phyloP scores from a whole-genome alignment of 2,113 vertebrate species.

The Amphilophus citrinellus region DNA sequence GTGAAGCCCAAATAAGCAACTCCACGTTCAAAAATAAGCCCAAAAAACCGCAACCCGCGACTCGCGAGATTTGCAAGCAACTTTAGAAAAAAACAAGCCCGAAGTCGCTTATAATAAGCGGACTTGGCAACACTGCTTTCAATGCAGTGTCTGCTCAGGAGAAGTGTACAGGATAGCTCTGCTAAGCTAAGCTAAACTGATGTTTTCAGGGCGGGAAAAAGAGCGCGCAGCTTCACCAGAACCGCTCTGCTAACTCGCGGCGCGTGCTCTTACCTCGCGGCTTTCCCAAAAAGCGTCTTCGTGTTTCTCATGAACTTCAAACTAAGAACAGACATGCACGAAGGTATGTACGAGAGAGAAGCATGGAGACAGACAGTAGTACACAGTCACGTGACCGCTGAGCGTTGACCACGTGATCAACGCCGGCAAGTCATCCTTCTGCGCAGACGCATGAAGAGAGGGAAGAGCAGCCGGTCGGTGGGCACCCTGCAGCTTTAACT shows the following conservation, averaged over 20 bases:
- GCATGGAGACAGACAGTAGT: not conserved
- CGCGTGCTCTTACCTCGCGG: not conserved
- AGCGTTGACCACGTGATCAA: not conserved
- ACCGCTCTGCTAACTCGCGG: not conserved
- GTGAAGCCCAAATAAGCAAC: no score
- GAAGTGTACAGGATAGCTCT: not conserved
- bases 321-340: not conserved
- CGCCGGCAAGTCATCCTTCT: no score
- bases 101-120: no score
- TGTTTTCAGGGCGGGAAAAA: not conserved
- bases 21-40: no score
- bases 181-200: constrained; percentile 34
- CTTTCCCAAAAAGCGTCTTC: not conserved
- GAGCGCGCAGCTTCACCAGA: not conserved
- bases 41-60: no score
- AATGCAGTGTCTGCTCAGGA: not conserved
- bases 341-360: not conserved
- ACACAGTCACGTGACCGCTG: not conserved
- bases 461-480: not conserved
- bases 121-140: not conserved
- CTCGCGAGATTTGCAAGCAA: no score
- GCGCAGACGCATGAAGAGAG: not conserved
- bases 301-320: not conserved
- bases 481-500: not conserved
- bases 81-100: no score